Evolutionary conservation across 2,113 vertebrate genomes (phyloP).

Genomic region (Ancistrus triradiatus): DNA sequence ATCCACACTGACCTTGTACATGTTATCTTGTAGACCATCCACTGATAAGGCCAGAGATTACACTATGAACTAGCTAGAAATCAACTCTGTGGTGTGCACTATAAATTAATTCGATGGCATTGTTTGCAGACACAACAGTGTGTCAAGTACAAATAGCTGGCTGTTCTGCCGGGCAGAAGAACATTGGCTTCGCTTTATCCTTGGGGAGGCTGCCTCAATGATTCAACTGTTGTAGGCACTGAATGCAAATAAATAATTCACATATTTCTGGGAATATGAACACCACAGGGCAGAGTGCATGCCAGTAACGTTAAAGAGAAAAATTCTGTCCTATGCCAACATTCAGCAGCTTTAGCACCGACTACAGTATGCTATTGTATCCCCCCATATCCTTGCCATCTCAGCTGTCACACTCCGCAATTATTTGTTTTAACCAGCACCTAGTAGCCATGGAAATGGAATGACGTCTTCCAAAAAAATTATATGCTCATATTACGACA

Average conservation of each 20-base stretch:
- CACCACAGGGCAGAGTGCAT: neutral
- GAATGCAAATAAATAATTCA: conserved; percentile 4
- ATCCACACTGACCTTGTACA: neutral
- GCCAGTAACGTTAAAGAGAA: neutral
- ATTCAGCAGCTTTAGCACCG: neutral
- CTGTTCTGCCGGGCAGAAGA: neutral
- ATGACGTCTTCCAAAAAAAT: too few species aligned
- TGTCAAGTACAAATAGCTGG: neutral
- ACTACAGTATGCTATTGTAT: neutral
- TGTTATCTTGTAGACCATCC: neutral
- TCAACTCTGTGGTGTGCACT: neutral
- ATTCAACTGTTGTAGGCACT: conserved; percentile 8
- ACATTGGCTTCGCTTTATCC: neutral
- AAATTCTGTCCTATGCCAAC: neutral
- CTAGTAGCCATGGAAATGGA: too few species aligned
- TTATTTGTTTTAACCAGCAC: too few species aligned
- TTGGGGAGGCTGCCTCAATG: neutral
- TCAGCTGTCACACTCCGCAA: too few species aligned
- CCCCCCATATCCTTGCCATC: neutral
- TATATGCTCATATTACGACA: too few species aligned
- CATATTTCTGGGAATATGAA: neutral
- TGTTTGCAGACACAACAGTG: neutral
- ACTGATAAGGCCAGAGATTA: neutral
- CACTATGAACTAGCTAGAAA: neutral
- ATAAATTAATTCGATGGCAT: neutral